These are phyloP conservation scores for Junco hyemalis DNA, from an alignment of 2,113 vertebrate species.

Conservation along the genomic window DNA sequence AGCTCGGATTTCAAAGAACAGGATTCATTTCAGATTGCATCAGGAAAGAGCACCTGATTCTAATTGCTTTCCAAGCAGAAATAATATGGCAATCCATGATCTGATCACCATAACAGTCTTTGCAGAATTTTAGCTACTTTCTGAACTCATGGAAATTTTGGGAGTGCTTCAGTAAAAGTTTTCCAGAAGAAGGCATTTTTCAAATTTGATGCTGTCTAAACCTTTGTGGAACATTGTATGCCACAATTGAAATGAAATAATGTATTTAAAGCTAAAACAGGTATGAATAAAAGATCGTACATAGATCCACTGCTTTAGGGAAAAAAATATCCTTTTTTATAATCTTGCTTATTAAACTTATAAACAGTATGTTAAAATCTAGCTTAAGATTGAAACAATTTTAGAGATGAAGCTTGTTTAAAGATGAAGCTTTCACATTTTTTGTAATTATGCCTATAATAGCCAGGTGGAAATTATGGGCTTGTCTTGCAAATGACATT, in stretches of 20 bases:
- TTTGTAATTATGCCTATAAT: background rate
- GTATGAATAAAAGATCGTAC: background rate
- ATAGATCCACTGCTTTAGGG: background rate
- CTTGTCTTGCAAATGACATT: constrained; percentile 29
- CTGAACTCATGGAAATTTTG: background rate
- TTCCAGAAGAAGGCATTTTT: background rate
- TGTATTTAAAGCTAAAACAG: background rate
- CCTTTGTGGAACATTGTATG: background rate
- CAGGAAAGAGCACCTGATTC: background rate
- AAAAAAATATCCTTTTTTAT: background rate
- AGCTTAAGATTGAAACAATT: background rate
- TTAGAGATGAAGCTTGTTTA: constrained; percentile 9
- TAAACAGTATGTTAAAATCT: background rate
- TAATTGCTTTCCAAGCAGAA: background rate
- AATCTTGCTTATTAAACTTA: background rate
- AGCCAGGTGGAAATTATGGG: constrained; percentile 5
- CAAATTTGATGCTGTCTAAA: background rate
- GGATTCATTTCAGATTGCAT: background rate
- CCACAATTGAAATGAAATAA: background rate
- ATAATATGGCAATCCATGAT: background rate
- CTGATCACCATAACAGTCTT: background rate
- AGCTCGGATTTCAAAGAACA: background rate
- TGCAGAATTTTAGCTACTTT: background rate
- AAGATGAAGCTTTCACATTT: background rate
- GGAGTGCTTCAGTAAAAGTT: background rate